Evolutionary conservation across 2,113 vertebrate genomes (phyloP).

Genomic region (Bucco capensis): DNA sequence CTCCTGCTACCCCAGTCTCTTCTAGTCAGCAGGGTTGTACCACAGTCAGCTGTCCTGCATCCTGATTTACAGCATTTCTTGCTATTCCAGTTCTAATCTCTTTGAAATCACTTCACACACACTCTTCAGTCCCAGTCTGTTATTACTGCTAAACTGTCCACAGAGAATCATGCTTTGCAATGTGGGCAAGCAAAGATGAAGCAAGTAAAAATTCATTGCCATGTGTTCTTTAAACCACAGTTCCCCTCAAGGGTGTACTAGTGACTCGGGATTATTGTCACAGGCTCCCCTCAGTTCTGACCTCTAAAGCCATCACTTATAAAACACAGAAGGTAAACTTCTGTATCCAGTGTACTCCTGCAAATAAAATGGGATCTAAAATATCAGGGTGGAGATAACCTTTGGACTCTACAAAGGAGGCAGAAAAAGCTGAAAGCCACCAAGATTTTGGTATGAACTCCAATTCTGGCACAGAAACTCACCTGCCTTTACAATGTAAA

Average conservation of each 20-base stretch:
- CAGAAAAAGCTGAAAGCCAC: background rate
- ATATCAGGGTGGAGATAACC: background rate
- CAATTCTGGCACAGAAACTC: background rate
- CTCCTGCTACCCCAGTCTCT: background rate
- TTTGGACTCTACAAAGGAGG: rapidly evolving
- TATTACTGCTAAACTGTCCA: background rate
- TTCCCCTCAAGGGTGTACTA: background rate
- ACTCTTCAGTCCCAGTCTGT: background rate
- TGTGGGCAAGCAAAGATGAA: background rate
- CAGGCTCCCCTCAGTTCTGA: background rate
- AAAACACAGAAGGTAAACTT: background rate
- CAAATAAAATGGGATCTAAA: background rate
- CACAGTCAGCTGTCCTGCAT: background rate
- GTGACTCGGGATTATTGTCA: background rate
- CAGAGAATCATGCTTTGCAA: background rate
- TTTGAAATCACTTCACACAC: background rate
- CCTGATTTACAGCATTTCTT: background rate
- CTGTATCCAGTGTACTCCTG: background rate
- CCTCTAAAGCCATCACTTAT: background rate
- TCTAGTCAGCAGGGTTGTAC: background rate
- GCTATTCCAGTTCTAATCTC: background rate
- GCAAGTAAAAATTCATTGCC: background rate
- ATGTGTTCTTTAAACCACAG: background rate
- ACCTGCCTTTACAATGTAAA: background rate
- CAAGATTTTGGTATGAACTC: background rate